Evolutionary conservation across 2,888 invertebrate species (phyloP).

Genomic region (Stomorhina lunata): DNA sequence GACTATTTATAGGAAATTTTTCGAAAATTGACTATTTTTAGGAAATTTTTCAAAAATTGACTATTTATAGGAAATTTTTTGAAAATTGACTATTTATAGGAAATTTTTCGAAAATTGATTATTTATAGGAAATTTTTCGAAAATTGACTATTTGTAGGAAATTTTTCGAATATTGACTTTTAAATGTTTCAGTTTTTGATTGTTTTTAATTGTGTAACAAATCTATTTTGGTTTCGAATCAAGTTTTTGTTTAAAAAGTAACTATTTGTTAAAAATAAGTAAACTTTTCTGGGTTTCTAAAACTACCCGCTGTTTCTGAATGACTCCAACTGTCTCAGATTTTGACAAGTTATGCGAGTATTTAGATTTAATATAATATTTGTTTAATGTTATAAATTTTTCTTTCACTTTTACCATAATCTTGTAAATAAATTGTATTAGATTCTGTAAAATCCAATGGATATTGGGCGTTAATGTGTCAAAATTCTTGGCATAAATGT

Average conservation of each 20-base stretch:
- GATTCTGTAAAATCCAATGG: not conserved
- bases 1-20: too few relatives aligned
- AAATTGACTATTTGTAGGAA: too few relatives aligned
- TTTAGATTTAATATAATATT: not conserved
- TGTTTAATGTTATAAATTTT: conserved; percentile 17
- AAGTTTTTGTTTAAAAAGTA: conserved; percentile 17
- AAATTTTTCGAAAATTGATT: too few relatives aligned
- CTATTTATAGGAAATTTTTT: too few relatives aligned
- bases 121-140: too few relatives aligned
- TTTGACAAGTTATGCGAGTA: conserved; percentile 1
- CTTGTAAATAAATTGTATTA: not conserved
- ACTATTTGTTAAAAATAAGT: too few relatives aligned
- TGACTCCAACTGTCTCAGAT: conserved; percentile 14
- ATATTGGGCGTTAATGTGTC: conserved; percentile 37
- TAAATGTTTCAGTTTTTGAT: too few relatives aligned
- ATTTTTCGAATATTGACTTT: too few relatives aligned
- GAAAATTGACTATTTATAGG: too few relatives aligned
- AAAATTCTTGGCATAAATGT: conserved; percentile 28
- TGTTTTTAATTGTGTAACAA: not conserved
- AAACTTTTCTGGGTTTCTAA: too few relatives aligned
- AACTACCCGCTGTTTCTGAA: conserved; percentile 1
- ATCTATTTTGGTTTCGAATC: not conserved
- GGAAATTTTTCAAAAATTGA: too few relatives aligned
- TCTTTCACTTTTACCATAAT: not conserved
- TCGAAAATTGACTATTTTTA: too few relatives aligned